These are phyloP conservation scores for Hirtodrosophila trivittata DNA, from an alignment of 2,888 invertebrate genomes.

Conservation along the genomic window DNA sequence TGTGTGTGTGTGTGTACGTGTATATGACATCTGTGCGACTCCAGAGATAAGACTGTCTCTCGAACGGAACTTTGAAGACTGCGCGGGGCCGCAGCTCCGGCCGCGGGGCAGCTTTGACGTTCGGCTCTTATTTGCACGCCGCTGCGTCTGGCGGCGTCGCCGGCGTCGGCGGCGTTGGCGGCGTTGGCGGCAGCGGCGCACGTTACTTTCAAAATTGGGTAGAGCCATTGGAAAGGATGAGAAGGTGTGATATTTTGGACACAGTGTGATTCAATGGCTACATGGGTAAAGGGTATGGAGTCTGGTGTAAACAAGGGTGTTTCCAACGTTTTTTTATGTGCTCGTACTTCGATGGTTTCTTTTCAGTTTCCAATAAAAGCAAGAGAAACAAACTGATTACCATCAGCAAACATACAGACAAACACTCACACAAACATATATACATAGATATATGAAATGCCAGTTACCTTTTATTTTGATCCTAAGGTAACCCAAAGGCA, in stretches of 20 bases:
- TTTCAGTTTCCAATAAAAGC: no score
- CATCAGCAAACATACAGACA: no score
- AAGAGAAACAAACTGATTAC: no score
- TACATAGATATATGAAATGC: no score
- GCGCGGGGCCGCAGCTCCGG: conserved; percentile 27
- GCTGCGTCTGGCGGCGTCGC: conserved; percentile 4
- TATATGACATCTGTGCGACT: conserved; percentile 34
- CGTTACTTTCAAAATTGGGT: background rate
- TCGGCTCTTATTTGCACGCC: conserved; percentile 16
- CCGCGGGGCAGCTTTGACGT: conserved; percentile 19
- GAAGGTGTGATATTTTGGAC: conserved; percentile 37
- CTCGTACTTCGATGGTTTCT: no score
- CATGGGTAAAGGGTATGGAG: conserved; percentile 15
- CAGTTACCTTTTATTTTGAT: no score
- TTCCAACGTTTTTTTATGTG: background rate
- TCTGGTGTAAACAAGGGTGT: conserved; percentile 16
- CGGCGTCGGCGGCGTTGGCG: conserved; percentile 3
- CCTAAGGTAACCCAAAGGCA: no score
- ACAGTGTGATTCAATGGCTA: background rate
- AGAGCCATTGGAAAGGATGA: conserved; percentile 1
- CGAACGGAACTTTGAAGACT: conserved; percentile 50
- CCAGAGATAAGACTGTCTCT: conserved; percentile 35
- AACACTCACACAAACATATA: no score
- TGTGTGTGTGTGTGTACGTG: conserved; percentile 3
- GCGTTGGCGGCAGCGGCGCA: background rate